phyloP scores from a whole-genome alignment of 1,140 invertebrate species.

The Megalopta genalis region DNA sequence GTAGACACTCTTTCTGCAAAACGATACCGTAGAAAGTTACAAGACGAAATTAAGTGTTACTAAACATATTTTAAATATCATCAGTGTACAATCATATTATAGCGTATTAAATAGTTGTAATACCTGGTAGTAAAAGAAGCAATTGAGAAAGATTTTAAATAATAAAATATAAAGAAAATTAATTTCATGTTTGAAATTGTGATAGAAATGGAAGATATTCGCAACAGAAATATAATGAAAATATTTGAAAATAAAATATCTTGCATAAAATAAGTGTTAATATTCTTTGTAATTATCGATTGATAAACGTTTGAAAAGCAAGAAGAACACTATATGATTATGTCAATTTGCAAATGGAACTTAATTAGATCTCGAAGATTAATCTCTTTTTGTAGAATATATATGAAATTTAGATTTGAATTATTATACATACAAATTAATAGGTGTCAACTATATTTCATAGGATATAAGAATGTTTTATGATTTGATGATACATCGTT shows the following conservation, averaged over 20 bases:
- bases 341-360: slow-evolving; percentile 14
- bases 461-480: slow-evolving; percentile 27
- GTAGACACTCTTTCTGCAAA: slow-evolving; percentile 21
- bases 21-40: slow-evolving; percentile 8
- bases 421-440: slow-evolving; percentile 9
- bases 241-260: slow-evolving; percentile 40
- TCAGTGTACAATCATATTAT: slow-evolving; percentile 32
- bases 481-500: slow-evolving; percentile 6
- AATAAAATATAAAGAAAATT: slow-evolving; percentile 1
- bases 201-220: slow-evolving; percentile 6
- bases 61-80: slow-evolving; percentile 33
- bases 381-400: slow-evolving; percentile 22
- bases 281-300: slow-evolving; percentile 27
- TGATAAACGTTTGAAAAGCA: slow-evolving; percentile 17
- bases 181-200: slow-evolving; percentile 8
- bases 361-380: slow-evolving; percentile 27
- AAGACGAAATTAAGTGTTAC: slow-evolving; percentile 22
- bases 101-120: not conserved
- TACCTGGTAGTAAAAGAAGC: not conserved
- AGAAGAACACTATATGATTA: slow-evolving; percentile 6
- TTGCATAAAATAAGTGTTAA: slow-evolving; percentile 23
- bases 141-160: slow-evolving; percentile 4
- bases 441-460: slow-evolving; percentile 11
- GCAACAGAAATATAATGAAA: slow-evolving; percentile 1
- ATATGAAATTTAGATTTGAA: slow-evolving; percentile 20